Conservation (phyloP, 2,113 vertebrate species). For the Pollimyrus isidori region DNA sequence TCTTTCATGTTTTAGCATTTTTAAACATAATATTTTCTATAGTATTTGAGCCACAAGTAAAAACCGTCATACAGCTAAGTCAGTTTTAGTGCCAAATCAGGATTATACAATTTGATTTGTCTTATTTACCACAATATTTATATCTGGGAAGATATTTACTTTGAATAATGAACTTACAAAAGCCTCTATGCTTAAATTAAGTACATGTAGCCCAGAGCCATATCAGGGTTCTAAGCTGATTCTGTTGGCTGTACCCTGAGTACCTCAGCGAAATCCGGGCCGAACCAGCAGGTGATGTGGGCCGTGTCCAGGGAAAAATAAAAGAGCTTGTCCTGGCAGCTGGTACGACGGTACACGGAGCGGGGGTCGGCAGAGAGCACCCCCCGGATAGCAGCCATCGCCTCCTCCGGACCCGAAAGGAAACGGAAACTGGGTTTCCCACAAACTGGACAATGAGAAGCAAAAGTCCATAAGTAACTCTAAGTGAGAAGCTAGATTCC, state of each 20-base stretch:
- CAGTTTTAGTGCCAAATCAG: background rate
- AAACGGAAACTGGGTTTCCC: constrained; percentile 59
- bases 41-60: background rate
- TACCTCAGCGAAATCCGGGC: constrained; percentile 74
- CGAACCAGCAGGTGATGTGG: constrained; percentile 81
- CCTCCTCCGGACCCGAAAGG: constrained; percentile 65
- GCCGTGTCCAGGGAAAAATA: constrained; percentile 67
- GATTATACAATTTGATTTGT: background rate
- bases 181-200: background rate
- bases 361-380: constrained; percentile 75
- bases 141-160: background rate
- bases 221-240: background rate
- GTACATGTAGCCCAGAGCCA: background rate
- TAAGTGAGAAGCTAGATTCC: background rate
- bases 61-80: background rate
- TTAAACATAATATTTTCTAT: background rate
- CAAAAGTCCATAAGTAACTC: background rate
- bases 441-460: constrained; percentile 13
- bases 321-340: constrained; percentile 68
- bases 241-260: constrained; percentile 56
- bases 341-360: constrained; percentile 72
- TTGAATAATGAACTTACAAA: background rate
- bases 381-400: constrained; percentile 57
- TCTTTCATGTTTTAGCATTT: background rate
- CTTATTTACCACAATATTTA: background rate